A percentile compares a stretch with the other conserved stretches of the same genome.
phyloP scores from a whole-genome alignment of 2,888 invertebrate species.

The Lomographa bimaculata region DNA sequence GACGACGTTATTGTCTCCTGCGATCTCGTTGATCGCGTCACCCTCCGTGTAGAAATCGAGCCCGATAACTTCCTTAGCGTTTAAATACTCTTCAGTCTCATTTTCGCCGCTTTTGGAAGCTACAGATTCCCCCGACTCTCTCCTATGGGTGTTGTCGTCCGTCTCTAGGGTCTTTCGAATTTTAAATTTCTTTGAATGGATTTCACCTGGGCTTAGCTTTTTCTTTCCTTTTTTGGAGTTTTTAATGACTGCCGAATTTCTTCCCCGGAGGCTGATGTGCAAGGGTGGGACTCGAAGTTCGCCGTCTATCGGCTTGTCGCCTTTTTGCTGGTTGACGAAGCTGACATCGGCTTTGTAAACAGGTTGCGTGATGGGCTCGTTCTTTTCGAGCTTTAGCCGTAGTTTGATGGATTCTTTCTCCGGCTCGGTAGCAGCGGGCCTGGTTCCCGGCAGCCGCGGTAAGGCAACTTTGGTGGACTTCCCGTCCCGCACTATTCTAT shows the following conservation, averaged over 20 bases:
- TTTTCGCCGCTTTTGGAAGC: conserved; percentile 62
- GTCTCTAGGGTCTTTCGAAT: conserved; percentile 68
- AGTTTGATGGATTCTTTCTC: conserved; percentile 91
- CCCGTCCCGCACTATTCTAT: conserved; percentile 67
- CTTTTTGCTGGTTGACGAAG: conserved; percentile 85
- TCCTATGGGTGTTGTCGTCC: conserved; percentile 63
- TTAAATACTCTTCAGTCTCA: conserved; percentile 74
- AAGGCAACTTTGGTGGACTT: conserved; percentile 71
- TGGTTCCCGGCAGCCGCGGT: conserved; percentile 50
- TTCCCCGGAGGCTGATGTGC: conserved; percentile 93
- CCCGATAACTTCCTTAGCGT: conserved; percentile 49
- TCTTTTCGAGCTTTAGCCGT: conserved; percentile 91
- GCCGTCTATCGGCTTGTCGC: conserved; percentile 79
- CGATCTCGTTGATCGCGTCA: conserved; percentile 69
- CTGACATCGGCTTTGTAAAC: conserved; percentile 93
- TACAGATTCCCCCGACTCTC: conserved; percentile 61
- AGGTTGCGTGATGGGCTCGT: conserved; percentile 89
- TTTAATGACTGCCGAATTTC: conserved; percentile 93
- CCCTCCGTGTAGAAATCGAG: conserved; percentile 65
- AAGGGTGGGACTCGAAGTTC: conserved; percentile 94
- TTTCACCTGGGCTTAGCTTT: conserved; percentile 74
- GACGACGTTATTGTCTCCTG: conserved; percentile 68
- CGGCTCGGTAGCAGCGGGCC: conserved; percentile 48
- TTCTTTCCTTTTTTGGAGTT: conserved; percentile 88
- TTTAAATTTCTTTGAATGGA: conserved; percentile 82